Evolutionary conservation across 2,888 invertebrate genomes (phyloP).

Genomic region (Cyaniris semiargus): DNA sequence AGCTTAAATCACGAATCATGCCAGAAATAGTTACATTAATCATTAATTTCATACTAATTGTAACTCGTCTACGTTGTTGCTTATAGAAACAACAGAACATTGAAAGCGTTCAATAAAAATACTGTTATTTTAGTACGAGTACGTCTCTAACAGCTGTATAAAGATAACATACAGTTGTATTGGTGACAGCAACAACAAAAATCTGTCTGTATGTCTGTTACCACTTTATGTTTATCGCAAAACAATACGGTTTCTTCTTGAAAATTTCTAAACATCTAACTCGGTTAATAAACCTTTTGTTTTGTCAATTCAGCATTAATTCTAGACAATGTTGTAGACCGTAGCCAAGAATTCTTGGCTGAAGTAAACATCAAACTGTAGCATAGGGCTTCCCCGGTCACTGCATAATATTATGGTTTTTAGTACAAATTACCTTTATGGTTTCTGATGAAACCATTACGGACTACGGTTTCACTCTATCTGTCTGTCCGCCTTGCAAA

Average conservation of each 20-base stretch:
- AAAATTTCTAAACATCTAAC: no score
- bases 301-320: no score
- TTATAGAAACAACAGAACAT: not conserved
- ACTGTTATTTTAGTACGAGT: not conserved
- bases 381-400: not conserved
- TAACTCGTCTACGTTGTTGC: not conserved
- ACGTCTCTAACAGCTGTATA: not conserved
- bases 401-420: not conserved
- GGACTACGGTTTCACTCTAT: no score
- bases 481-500: no score
- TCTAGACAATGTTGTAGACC: not conserved
- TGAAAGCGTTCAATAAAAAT: conserved; percentile 1
- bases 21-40: not conserved
- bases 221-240: no score
- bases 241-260: no score
- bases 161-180: conserved; percentile 7
- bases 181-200: not conserved
- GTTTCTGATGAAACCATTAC: no score
- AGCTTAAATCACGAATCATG: no score
- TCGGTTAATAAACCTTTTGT: no score
- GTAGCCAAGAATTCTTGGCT: not conserved
- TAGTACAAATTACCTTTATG: no score
- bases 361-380: not conserved
- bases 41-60: not conserved
- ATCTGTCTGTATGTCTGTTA: not conserved